phyloP scores from a whole-genome alignment of 1,140 invertebrate genomes.

The Drosophila triauraria region DNA sequence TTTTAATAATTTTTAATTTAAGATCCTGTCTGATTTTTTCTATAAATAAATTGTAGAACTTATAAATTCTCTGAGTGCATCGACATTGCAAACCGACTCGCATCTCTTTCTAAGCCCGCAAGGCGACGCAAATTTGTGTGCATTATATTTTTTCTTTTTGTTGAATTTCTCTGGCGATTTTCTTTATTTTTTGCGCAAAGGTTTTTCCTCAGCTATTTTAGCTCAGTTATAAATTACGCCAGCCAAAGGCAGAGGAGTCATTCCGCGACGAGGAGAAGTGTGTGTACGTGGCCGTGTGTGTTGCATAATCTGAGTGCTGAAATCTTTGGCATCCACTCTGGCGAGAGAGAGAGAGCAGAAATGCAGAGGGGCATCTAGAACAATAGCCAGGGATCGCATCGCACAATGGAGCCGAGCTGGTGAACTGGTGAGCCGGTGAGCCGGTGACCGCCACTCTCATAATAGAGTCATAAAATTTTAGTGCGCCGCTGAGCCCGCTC shows the following conservation, averaged over 20 bases:
- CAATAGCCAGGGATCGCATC: slow-evolving; percentile 52
- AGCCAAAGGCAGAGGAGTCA: slow-evolving; percentile 54
- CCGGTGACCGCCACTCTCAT: slow-evolving; percentile 75
- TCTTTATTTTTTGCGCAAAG: slow-evolving; percentile 33
- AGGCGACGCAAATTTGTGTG: slow-evolving; percentile 74
- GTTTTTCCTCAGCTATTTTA: slow-evolving; percentile 74
- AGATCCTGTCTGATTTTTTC: too few relatives aligned
- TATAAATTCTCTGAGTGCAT: slow-evolving; percentile 1
- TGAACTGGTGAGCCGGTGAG: slow-evolving; percentile 11
- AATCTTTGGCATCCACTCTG: slow-evolving; percentile 76
- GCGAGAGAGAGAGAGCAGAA: background rate
- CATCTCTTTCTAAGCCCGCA: slow-evolving; percentile 30
- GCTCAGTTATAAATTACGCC: slow-evolving; percentile 79
- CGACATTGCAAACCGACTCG: slow-evolving; percentile 15
- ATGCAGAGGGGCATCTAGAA: slow-evolving; percentile 48
- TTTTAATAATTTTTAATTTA: too few relatives aligned
- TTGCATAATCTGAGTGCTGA: slow-evolving; percentile 76
- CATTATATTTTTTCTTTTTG: slow-evolving; percentile 53
- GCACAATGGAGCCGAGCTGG: slow-evolving; percentile 57
- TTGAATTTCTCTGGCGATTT: slow-evolving; percentile 21
- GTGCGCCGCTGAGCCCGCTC: slow-evolving; percentile 64
- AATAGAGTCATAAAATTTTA: slow-evolving; percentile 84
- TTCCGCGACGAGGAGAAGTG: slow-evolving; percentile 2
- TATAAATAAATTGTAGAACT: too few relatives aligned
- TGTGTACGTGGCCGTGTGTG: slow-evolving; percentile 47